A percentile compares a stretch with the other conserved stretches of the same genome.
Conservation (phyloP, 1,140 invertebrate genomes). For the Rhysida immarginata region DNA sequence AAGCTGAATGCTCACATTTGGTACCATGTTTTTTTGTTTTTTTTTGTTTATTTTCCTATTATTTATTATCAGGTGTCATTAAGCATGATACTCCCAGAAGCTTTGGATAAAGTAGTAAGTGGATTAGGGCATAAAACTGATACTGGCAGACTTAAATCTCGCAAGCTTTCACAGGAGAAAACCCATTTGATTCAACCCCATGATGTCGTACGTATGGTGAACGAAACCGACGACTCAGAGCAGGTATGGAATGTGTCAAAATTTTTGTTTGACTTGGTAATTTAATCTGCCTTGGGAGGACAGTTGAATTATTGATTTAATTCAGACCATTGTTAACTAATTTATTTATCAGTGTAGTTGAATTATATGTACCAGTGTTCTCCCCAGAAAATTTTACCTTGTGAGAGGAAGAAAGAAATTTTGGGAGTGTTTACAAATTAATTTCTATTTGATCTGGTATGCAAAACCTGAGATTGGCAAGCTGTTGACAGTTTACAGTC, state of each 20-base stretch:
- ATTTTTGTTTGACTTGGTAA: too few relatives aligned
- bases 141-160: background rate
- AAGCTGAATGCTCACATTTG: background rate
- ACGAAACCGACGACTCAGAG: background rate
- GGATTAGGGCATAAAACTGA: background rate
- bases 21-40: background rate
- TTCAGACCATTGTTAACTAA: background rate
- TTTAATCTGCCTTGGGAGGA: background rate
- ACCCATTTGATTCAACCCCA: background rate
- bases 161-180: background rate
- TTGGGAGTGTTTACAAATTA: too few relatives aligned
- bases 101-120: background rate
- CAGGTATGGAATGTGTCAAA: too few relatives aligned
- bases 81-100: conserved; percentile 1
- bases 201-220: background rate
- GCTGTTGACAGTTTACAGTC: too few relatives aligned
- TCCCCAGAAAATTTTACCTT: background rate
- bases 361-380: background rate
- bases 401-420: background rate
- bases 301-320: background rate
- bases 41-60: background rate
- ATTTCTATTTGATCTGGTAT: too few relatives aligned
- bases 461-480: too few relatives aligned
- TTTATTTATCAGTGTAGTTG: background rate
- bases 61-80: background rate